Evolutionary conservation across 1,140 invertebrate species (phyloP).

Genomic region (Brachionus manjavacas): DNA sequence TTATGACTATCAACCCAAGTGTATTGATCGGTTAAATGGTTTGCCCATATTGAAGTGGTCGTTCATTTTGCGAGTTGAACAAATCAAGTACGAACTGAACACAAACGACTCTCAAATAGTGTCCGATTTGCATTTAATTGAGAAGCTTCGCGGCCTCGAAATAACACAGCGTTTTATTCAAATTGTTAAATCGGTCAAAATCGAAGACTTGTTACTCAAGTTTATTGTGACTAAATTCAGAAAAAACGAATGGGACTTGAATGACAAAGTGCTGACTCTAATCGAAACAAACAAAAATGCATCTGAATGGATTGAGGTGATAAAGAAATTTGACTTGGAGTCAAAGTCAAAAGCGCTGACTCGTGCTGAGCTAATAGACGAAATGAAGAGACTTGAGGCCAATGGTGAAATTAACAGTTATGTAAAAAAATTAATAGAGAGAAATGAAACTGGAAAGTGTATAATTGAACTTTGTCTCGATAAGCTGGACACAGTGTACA

Average conservation of each 20-base stretch:
- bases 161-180: neutral
- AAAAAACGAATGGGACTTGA: neutral
- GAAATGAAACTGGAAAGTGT: neutral
- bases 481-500: neutral
- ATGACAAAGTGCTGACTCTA: neutral
- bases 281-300: neutral
- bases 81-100: conserved; percentile 8
- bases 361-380: neutral
- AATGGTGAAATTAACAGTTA: neutral
- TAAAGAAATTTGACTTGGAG: neutral
- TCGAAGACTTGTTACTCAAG: neutral
- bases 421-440: neutral
- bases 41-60: conserved; percentile 1
- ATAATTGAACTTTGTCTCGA: neutral
- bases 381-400: neutral
- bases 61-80: neutral
- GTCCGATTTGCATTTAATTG: neutral
- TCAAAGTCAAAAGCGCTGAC: neutral
- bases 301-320: neutral
- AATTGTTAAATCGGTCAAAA: neutral
- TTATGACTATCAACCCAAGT: neutral
- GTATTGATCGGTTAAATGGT: neutral
- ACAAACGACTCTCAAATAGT: neutral
- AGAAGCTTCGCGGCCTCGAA: neutral
- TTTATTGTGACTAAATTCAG: neutral